Evolutionary conservation across 2,888 invertebrate species (phyloP), one percentile per base, ranked within the genome.

Genomic region (Nezara viridula): DNA sequence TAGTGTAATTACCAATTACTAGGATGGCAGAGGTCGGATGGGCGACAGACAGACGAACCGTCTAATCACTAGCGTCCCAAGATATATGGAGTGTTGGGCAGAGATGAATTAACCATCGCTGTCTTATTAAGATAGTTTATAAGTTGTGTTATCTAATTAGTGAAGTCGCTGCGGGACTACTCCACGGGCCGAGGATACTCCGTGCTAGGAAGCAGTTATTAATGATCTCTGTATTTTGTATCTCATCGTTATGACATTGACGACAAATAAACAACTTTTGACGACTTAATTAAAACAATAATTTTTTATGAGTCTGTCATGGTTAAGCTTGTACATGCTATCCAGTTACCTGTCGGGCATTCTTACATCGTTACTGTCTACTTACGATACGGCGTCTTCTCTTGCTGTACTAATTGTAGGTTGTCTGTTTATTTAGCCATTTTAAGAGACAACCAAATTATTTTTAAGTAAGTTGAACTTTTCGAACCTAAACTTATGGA

Each of bases 51-150:
- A n/a, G 81, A 81, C 81, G 44, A 47, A 81, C 44, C 81, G 44
- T 81, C 81, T 81, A 81, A 81, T 81, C 86, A 50, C 55, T 32
- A 86, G 27, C 47, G 19, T 50, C 81, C 32, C 21, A 88, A 88
- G 88, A 88, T 88, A 52, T 88, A 88, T 88, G 88, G 85, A 88
- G 73, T 73, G 44, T 47, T 27, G 81, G 88, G 27, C 50, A 49
- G 55, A 52, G 55, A 81, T 88, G 88, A 52, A 88, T 88, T 88
- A 37, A 77, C 40, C n/a, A 77, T 77, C 44, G 55, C 86, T 47
- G 73, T 86, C 89, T 89, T 89, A 90, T 90, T 90, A 90, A 89
- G 90, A 89, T 89, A 88, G 87, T 90, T 89, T 86, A 90, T 89
- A 87, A 50, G 66, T 77, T 86, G 89, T 89, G 89, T 89, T 89